A percentile compares a stretch with the other conserved stretches of the same genome.
phyloP scores from a whole-genome alignment of 1,140 invertebrate genomes.

The Thaumetopoea pityocampa region DNA sequence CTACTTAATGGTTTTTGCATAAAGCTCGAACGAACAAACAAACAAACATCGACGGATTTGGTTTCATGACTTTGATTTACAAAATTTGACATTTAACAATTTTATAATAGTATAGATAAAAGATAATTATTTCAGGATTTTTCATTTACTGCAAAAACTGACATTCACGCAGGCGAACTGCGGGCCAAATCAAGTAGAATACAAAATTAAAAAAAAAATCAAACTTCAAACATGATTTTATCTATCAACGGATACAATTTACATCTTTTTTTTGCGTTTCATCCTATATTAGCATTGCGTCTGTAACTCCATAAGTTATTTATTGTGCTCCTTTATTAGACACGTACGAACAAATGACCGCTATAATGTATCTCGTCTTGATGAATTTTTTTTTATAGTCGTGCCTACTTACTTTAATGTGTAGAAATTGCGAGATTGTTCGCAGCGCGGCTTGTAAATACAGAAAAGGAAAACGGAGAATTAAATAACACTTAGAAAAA shows the following conservation, averaged over 20 bases:
- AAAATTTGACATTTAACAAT: no score
- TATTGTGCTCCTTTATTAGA: conserved; percentile 22
- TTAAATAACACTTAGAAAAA: not conserved
- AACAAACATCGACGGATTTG: no score
- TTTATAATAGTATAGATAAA: no score
- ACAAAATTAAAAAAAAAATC: no score
- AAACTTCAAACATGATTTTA: no score
- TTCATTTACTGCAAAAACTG: no score
- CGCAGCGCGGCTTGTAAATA: not conserved
- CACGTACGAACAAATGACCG: conserved; percentile 18
- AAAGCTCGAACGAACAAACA: no score
- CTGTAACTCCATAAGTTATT: conserved; percentile 7
- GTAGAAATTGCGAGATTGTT: conserved; percentile 16
- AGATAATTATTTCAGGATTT: no score
- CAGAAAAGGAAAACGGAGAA: not conserved
- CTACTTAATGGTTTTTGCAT: no score
- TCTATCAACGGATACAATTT: not conserved
- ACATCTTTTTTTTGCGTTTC: conserved; percentile 1
- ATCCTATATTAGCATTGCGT: conserved; percentile 1
- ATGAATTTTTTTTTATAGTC: conserved; percentile 22
- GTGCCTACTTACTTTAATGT: conserved; percentile 13
- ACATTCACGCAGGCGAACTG: no score
- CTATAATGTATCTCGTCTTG: conserved; percentile 5
- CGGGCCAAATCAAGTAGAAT: no score
- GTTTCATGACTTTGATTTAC: no score